phyloP scores from a whole-genome alignment of 2,113 vertebrate genomes.

The Burhinus bistriatus region DNA sequence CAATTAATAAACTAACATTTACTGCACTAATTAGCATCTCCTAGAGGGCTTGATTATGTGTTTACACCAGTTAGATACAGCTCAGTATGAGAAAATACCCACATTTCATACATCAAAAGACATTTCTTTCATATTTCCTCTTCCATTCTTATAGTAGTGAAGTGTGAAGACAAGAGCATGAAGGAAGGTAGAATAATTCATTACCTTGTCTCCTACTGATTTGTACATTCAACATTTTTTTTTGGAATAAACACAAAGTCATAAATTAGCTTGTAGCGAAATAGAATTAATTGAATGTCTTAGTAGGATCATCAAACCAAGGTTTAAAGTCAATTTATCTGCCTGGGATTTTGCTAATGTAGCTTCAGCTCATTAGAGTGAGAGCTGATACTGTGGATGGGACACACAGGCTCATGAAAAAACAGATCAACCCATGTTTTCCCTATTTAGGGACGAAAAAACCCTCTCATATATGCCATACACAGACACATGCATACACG shows the following conservation, averaged over 20 bases:
- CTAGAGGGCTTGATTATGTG: conserved; percentile 68
- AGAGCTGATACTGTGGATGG: conserved; percentile 32
- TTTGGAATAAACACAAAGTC: conserved; percentile 73
- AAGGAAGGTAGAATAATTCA: conserved; percentile 75
- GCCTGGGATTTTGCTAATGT: conserved; percentile 68
- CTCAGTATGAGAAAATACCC: conserved; percentile 72
- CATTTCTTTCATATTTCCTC: conserved; percentile 66
- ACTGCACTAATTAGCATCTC: conserved; percentile 74
- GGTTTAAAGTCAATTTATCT: conserved; percentile 75
- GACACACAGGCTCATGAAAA: not conserved
- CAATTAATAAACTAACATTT: conserved; percentile 76
- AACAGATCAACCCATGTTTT: not conserved
- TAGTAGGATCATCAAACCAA: conserved; percentile 76
- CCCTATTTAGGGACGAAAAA: not conserved
- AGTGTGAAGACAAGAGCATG: conserved; percentile 58
- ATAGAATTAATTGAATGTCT: conserved; percentile 80
- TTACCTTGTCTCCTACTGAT: conserved; percentile 77
- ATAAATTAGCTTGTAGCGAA: conserved; percentile 81
- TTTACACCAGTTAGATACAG: conserved; percentile 69
- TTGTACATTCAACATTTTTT: conserved; percentile 72
- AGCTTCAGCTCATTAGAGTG: conserved; percentile 71
- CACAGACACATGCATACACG: not conserved
- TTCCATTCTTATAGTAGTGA: conserved; percentile 46
- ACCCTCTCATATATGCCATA: not conserved
- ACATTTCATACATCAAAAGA: conserved; percentile 74